Conservation (phyloP, 1,140 invertebrate species). For the Berghia stephanieae region DNA sequence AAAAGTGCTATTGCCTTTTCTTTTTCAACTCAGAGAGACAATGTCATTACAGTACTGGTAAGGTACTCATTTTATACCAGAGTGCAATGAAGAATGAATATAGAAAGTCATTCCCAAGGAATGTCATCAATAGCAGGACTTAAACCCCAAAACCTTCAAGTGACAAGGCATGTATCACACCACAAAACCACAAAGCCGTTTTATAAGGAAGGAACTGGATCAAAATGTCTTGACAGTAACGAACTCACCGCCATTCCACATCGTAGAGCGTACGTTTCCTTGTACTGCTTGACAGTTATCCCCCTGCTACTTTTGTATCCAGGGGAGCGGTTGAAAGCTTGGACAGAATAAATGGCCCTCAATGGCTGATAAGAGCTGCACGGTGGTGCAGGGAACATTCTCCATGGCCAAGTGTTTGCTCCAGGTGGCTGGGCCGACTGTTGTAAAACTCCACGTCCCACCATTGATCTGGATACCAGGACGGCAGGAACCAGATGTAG, state of each 20-base stretch:
- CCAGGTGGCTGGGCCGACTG: conserved; percentile 57
- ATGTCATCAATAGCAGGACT: no score
- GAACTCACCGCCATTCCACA: conserved; percentile 52
- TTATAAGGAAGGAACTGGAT: no score
- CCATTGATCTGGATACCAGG: conserved; percentile 77
- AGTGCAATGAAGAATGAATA: no score
- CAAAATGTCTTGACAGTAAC: no score
- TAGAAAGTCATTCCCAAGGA: no score
- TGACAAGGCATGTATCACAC: no score
- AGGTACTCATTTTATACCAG: no score
- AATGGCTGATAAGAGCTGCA: conserved; percentile 76
- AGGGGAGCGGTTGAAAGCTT: conserved; percentile 74
- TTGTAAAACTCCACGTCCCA: conserved; percentile 75
- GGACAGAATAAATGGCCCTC: conserved; percentile 80
- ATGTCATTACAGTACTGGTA: no score
- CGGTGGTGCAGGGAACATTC: conserved; percentile 72
- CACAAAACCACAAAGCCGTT: no score
- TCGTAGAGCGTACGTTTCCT: conserved; percentile 55
- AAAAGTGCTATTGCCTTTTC: no score
- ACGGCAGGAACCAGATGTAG: conserved; percentile 85
- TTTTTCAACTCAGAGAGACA: no score
- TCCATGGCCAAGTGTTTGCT: conserved; percentile 32
- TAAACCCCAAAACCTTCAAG: no score
- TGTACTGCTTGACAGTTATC: conserved; percentile 65
- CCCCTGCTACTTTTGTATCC: conserved; percentile 48